phyloP scores from a whole-genome alignment of 2,888 invertebrate species.

The Drosophila demipolita region DNA sequence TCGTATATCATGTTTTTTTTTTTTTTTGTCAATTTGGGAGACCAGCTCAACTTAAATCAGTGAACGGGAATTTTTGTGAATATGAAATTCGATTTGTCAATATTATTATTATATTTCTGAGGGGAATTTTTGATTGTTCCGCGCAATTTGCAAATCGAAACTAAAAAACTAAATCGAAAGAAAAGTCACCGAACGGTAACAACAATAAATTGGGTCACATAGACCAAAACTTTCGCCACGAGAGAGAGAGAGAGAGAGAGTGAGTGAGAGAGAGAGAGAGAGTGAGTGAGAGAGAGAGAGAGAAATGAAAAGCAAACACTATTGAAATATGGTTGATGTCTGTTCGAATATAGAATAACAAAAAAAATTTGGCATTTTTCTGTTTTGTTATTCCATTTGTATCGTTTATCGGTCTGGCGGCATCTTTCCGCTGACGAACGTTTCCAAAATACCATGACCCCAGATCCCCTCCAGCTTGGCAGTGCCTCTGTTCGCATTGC shows the following conservation, averaged over 20 bases:
- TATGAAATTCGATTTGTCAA: conserved; percentile 2
- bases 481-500: too few species aligned
- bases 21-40: not conserved
- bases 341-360: conserved; percentile 36
- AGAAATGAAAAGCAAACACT: not conserved
- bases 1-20: not conserved
- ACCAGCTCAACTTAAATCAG: not conserved
- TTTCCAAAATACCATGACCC: conserved; percentile 28
- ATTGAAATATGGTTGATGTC: conserved; percentile 22
- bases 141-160: conserved; percentile 40
- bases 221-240: conserved; percentile 53
- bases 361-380: conserved; percentile 58
- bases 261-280: not conserved
- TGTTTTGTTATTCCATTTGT: conserved; percentile 75
- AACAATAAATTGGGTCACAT: conserved; percentile 48
- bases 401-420: conserved; percentile 72
- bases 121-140: conserved; percentile 10
- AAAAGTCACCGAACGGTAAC: conserved; percentile 49
- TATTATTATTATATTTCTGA: not conserved
- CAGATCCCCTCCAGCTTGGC: not conserved
- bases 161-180: conserved; percentile 44
- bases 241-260: not conserved
- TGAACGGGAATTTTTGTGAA: not conserved
- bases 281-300: not conserved
- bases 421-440: conserved; percentile 74